Percentiles rank a stretch among this genome's conserved stretches.
These are phyloP conservation scores for Piscicola geometra DNA, from an alignment of 2,888 invertebrate genomes.

Conservation along the genomic window DNA sequence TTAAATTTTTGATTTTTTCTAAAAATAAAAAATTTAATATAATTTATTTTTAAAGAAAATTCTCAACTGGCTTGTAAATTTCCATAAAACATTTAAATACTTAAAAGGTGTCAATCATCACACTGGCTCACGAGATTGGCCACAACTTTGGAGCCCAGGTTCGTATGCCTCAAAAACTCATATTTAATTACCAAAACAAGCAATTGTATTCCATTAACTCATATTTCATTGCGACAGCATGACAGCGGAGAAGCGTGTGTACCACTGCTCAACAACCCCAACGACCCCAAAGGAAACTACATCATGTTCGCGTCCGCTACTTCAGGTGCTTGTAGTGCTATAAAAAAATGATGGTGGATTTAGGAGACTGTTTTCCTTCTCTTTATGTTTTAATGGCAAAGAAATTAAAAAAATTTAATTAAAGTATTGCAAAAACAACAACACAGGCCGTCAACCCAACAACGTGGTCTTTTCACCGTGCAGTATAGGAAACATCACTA, in stretches of 20 bases:
- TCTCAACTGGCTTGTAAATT: not conserved
- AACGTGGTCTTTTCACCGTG: conserved; percentile 95
- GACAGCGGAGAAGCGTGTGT: conserved; percentile 63
- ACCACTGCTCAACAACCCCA: conserved; percentile 23
- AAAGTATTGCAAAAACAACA: no score
- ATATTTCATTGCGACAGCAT: conserved; percentile 72
- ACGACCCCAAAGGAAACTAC: conserved; percentile 88
- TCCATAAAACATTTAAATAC: conserved; percentile 41
- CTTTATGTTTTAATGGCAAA: not conserved
- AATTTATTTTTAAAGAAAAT: not conserved
- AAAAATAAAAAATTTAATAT: not conserved
- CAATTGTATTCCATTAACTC: no score
- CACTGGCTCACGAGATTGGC: conserved; percentile 92
- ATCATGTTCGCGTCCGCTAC: conserved; percentile 99
- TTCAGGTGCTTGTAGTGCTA: conserved; percentile 66
- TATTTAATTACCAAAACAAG: no score
- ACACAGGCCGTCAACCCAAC: conserved; percentile 72
- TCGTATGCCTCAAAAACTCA: conserved; percentile 41
- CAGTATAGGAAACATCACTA: conserved; percentile 87
- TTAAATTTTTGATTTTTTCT: not conserved
- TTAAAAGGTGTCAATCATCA: conserved; percentile 54
- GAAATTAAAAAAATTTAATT: no score
- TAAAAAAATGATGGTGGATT: not conserved
- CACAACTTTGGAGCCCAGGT: conserved; percentile 73
- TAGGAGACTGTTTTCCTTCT: not conserved